Base-by-base conservation (phyloP, 2,797 vertebrate genomes). In the Rhodeus uyekii region DNA sequence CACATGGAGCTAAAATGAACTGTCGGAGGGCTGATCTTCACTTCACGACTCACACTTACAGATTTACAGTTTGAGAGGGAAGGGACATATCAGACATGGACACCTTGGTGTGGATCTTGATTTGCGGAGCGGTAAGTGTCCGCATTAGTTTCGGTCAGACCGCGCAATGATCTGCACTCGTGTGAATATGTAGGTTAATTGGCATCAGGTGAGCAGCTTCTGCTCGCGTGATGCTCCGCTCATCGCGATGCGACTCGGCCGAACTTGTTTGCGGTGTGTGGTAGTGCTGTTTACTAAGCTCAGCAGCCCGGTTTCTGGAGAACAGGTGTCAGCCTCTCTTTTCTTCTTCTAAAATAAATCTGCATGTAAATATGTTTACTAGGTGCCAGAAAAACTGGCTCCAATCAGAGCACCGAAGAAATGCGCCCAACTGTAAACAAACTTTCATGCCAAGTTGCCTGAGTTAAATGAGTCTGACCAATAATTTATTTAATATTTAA, bases 91-190 rank as follows among this genome's bases (percentile, higher is more conserved):
- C 78, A 81, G 84, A 60, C 88, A 95, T 94, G 94, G 91, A 90
- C 86, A 87, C 89, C 86, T 78, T 90, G 58, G 69, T 90, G 63
- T 89, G 93, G 86, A 80, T 92, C 87, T 44, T 92, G 86, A 13
- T 89, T 81, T 92, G 91, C 88, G 91, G 90, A 84, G 65, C 90
- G 93, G 94, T 95, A 53, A 95, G 94, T 83, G 22, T 44, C 76
- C 12, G 48, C 29, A 60, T 63, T 16, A 63, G 65, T 12, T 39
- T 76, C 36, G 50, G 13, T 22, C 32, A 19, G 58, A 36, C 3
- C 36, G 58, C 68, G 68, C 61, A 63, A 36, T n/a, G 36, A 42
- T 24, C 22, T 13, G 6, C 19, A 19, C 46, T 48, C 38, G 64
- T 50, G 18, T 36, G 22, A n/a, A 10, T 44, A 18, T 27, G 22